Evolutionary conservation across 2,797 vertebrate genomes (phyloP), one percentile per base, ranked within the genome.

Genomic region (Tokudaia muenninki): DNA sequence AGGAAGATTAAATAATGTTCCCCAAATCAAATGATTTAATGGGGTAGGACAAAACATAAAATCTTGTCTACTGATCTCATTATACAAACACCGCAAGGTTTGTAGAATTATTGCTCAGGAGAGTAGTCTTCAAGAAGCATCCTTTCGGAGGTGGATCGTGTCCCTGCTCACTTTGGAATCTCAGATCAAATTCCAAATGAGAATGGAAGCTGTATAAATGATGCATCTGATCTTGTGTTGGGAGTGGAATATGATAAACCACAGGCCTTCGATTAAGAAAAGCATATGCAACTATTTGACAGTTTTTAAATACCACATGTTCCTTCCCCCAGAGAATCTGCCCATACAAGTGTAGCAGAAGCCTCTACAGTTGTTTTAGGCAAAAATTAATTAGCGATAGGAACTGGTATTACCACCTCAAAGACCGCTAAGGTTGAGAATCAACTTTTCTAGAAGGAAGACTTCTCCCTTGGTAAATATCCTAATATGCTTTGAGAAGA

Each of bases 291-390:
- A 91, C 16, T 75, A 65, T 96, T 81, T 77, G 93, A 93, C 96
- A 87, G 74, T 95, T 97, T 94, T 96, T 77, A 92, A 97, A 96
- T 94, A 93, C 47, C 84, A 74, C 78, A 65, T 94, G 92, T 91
- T 96, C 44, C 8, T 91, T 94, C 24, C 88, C 81, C 70, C 87
- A 90, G 88, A 90, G 70, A 96, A 90, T 96, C 81, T 94, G 90
- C 37, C 93, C 4, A 31, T 82, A 72, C 31, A 75, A 87, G 1
- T 91, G 44, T 83, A 92, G 86, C 74, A 87, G 81, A 90, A 89
- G 44, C 50, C 55, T 44, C 63, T 92, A 31, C 79, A 89, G 16
- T 88, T 95, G n/a, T 83, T 97, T 90, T 61, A 79, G 61, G 55
- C 12, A 81, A 90, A 57, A 90, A 91, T 96, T 95, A 87, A 94